These are phyloP conservation scores for Eleginops maclovinus DNA, from an alignment of 2,113 vertebrate genomes.

Conservation along the genomic window DNA sequence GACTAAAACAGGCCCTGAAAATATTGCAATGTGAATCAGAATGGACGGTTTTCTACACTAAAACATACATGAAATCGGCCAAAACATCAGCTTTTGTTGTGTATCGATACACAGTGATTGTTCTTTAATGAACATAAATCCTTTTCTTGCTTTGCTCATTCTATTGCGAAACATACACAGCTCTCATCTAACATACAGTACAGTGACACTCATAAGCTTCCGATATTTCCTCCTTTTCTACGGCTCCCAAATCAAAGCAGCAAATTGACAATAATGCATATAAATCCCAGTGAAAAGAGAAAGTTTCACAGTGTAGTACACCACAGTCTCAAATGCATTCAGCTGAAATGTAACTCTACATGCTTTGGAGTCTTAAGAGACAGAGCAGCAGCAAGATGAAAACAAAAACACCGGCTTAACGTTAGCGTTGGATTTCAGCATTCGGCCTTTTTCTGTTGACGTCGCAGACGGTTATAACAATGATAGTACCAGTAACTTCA, in stretches of 20 bases:
- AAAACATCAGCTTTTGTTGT: too few species aligned
- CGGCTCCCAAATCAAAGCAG: constrained; percentile 31
- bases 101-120: too few species aligned
- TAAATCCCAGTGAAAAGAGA: constrained; percentile 50
- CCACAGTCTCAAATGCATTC: constrained; percentile 28
- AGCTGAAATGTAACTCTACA: too few species aligned
- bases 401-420: background rate
- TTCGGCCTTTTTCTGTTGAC: background rate
- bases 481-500: constrained; percentile 12
- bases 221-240: constrained; percentile 12
- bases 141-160: background rate
- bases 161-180: constrained; percentile 41
- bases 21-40: constrained; percentile 10
- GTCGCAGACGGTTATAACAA: constrained; percentile 7
- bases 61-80: constrained; percentile 47
- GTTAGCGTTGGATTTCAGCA: background rate
- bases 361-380: constrained; percentile 10
- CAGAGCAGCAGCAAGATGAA: constrained; percentile 17
- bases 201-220: constrained; percentile 36
- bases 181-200: constrained; percentile 29
- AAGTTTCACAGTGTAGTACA: constrained; percentile 58
- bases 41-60: constrained; percentile 20
- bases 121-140: too few species aligned
- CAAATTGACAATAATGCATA: constrained; percentile 44
- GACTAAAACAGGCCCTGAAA: constrained; percentile 54